phyloP scores from a whole-genome alignment of 2,797 vertebrate species.

The Cyprinella venusta region DNA sequence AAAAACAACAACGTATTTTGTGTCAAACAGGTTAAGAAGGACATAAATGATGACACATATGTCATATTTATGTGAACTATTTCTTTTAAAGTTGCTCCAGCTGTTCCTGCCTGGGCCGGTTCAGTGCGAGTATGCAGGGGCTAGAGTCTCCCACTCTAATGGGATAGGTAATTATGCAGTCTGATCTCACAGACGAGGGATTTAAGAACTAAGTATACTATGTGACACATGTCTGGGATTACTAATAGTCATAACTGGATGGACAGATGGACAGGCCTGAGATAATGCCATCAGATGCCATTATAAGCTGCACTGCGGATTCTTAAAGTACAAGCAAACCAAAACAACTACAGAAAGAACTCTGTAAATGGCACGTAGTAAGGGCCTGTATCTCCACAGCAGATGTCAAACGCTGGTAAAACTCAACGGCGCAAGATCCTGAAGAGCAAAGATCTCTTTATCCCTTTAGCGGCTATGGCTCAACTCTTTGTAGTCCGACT shows the following conservation, averaged over 20 bases:
- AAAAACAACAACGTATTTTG: neutral
- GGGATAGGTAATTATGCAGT: constrained; percentile 81
- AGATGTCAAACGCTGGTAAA: constrained; percentile 57
- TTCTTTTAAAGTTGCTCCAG: neutral
- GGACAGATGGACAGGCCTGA: constrained; percentile 63
- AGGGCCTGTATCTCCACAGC: constrained; percentile 36
- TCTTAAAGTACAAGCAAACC: constrained; percentile 37
- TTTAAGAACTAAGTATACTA: constrained; percentile 78
- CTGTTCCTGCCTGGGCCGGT: neutral
- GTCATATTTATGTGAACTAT: neutral
- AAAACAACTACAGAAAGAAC: constrained; percentile 11
- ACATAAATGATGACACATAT: neutral
- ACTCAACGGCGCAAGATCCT: constrained; percentile 45
- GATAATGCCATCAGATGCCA: constrained; percentile 48
- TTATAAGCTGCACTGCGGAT: constrained; percentile 30
- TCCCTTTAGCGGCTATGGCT: constrained; percentile 33
- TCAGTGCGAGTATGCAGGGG: constrained; percentile 58
- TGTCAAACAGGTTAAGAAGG: neutral
- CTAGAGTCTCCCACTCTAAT: constrained; percentile 75
- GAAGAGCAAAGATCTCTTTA: constrained; percentile 59
- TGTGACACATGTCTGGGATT: constrained; percentile 69
- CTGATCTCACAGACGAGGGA: constrained; percentile 78
- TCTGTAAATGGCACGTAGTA: constrained; percentile 21
- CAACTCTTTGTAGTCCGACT: constrained; percentile 54
- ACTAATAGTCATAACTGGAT: constrained; percentile 76